These are phyloP conservation scores for Ceratina australensis DNA, from an alignment of 1,140 invertebrate genomes.

Conservation along the genomic window DNA sequence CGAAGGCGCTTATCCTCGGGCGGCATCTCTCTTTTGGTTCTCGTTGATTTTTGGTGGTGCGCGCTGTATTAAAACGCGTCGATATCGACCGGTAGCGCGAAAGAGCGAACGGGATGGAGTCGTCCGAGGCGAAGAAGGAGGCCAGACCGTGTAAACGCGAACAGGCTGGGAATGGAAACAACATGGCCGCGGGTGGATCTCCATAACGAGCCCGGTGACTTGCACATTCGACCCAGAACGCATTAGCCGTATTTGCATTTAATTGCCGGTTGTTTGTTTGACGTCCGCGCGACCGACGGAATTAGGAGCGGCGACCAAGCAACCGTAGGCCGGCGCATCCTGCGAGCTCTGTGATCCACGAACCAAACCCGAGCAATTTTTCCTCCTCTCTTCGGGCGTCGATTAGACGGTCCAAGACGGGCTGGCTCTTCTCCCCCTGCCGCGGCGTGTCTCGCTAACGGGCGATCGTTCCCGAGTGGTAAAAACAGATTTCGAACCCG, in stretches of 20 bases:
- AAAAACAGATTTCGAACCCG: no score
- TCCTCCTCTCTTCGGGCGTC: neutral
- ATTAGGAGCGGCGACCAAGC: conserved; percentile 61
- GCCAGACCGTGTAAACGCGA: conserved; percentile 49
- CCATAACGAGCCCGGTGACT: conserved; percentile 76
- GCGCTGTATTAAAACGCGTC: conserved; percentile 46
- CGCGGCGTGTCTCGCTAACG: no score
- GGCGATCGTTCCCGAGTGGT: no score
- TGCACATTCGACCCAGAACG: conserved; percentile 74
- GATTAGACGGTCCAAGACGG: neutral
- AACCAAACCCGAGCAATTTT: neutral
- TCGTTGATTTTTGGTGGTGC: conserved; percentile 14
- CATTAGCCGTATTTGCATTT: conserved; percentile 79
- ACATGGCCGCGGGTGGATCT: conserved; percentile 71
- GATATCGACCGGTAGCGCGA: conserved; percentile 58
- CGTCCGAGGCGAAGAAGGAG: neutral
- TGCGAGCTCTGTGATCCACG: conserved; percentile 51
- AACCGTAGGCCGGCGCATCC: conserved; percentile 42
- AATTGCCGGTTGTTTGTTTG: conserved; percentile 79
- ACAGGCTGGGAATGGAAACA: conserved; percentile 61
- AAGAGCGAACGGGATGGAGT: neutral
- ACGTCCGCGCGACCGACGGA: conserved; percentile 73
- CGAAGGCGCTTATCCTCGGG: conserved; percentile 46
- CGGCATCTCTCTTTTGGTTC: conserved; percentile 48
- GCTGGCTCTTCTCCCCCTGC: no score